Evolutionary conservation across 2,888 invertebrate genomes (phyloP), one percentile per base, ranked within the genome.

Genomic region (Leptopilina myrica): DNA sequence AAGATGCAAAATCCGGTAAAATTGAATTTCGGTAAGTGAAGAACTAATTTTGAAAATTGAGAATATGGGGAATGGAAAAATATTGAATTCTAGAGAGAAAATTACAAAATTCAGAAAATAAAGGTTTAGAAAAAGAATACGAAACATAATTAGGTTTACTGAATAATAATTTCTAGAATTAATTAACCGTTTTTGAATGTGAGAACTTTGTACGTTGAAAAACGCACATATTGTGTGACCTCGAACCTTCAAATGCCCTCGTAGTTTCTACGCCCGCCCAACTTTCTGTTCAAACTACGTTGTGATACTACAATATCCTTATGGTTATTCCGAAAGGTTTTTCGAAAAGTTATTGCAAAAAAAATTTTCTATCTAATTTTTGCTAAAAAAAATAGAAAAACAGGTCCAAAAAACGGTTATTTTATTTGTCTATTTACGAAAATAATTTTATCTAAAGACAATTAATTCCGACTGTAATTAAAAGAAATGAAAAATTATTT

Each of bases 221-320:
- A n/a, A 20, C n/a, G 20, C 9, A 62, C 20, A 62, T 6, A 6
- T 43, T 15, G 3, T 26, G 15, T 26, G 64, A 26, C 20, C 64
- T 64, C 64, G 64, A 64, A 64, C 64, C 64, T 26, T 64, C 62
- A 20, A 62, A 26, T 20, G 26, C 20, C 15, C 64, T 15, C 26
- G 64, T 20, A 26, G 20, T 64, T 64, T 64, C 64, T 64, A 26
- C 26, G 64, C 26, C 64, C 64, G 11, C 64, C 64, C 62, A 62
- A 62, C 62, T 62, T 62, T 26, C 11, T 26, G 15, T 20, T 26
- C 64, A 64, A 64, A 64, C 64, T 64, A 64, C 64, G 64, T 4
- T 64, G 26, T 26, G 12, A 64, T 26, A 8, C 20, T 33, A 20
- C 3, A 64, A 64, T 64, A 26, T 26, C 64, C n/a, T 20, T 64